Evolutionary conservation across 1,140 invertebrate genomes (phyloP), one percentile per base, ranked within the genome.

Genomic region (Asbolus verrucosus): DNA sequence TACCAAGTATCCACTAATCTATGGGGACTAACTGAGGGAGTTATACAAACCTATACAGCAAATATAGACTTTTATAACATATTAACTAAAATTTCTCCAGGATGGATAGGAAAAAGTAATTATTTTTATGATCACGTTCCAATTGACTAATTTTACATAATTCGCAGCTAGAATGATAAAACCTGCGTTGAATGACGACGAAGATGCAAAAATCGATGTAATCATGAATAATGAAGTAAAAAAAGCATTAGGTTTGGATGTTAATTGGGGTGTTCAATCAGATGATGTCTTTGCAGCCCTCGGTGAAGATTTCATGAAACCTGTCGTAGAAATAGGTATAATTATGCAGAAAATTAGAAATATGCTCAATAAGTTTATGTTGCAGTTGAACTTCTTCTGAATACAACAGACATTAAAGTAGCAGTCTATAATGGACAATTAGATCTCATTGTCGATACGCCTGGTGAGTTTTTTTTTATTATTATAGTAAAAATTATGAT

Each of bases 11-110:
- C 93, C 0, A 92, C 91, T 0, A 13, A 73, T 0, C 81, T 87
- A 27, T 94, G 91, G 90, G 75, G 80, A 16, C 19, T 70, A 0
- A 89, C 90, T 0, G 90, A 94, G 81, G 19, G 30, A 2, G 82
- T 88, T 0, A 85, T 93, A 61, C 66, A 84, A 1, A 3, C 70
- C 2, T 79, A 81, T 9, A 89, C 91, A 0, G 81, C 85, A 46
- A 86, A 85, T 21, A 88, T 94, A 4, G 90, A 93, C 76, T 94
- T 93, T 76, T 95, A 95, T 74, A 93, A 95, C 77, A 90, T 95
- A 69, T 78, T 94, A 5, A 87, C 83, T 13, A 86, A 85, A 75
- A 80, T 62, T 16, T 1, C 5, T 19, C n/a, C 5, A 8, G 9
- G 13, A 27, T 54, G 46, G 46, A 27, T 13, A 27, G 11, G n/a